Evolutionary conservation across 2,888 invertebrate genomes (phyloP).

Genomic region (Cerastis rubricosa): DNA sequence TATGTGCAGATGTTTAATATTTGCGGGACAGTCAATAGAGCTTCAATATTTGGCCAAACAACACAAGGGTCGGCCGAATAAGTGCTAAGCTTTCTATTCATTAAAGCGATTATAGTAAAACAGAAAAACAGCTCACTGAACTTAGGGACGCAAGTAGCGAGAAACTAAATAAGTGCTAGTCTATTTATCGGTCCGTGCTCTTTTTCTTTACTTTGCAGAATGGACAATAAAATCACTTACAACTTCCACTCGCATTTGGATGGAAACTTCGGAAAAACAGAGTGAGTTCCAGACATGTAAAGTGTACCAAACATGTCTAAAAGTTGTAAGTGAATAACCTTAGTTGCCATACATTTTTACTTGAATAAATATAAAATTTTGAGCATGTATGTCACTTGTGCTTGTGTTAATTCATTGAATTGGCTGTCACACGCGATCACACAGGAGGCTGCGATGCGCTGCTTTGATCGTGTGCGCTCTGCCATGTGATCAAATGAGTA

Average conservation of each 20-base stretch:
- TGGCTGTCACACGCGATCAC: constrained; percentile 83
- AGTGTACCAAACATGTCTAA: constrained; percentile 42
- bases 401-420: constrained; percentile 86
- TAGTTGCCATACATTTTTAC: constrained; percentile 51
- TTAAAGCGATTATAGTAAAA: constrained; percentile 17
- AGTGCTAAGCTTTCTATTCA: constrained; percentile 4
- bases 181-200: constrained; percentile 33
- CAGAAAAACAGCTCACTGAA: constrained; percentile 29
- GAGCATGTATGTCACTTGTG: constrained; percentile 84
- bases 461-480: constrained; percentile 88
- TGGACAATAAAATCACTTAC: constrained; percentile 54
- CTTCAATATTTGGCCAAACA: constrained; percentile 25
- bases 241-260: constrained; percentile 45
- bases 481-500: constrained; percentile 86
- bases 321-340: constrained; percentile 42
- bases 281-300: constrained; percentile 39
- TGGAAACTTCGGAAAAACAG: constrained; percentile 43
- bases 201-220: constrained; percentile 46
- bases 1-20: constrained; percentile 22
- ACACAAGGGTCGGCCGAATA: background rate
- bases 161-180: constrained; percentile 51
- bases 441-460: constrained; percentile 76
- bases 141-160: constrained; percentile 28
- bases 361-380: constrained; percentile 69
- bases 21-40: constrained; percentile 9